A percentile compares a stretch with the other conserved stretches of the same genome.
These are phyloP conservation scores for Pocota personata DNA, from an alignment of 2,888 invertebrate species.

Conservation along the genomic window DNA sequence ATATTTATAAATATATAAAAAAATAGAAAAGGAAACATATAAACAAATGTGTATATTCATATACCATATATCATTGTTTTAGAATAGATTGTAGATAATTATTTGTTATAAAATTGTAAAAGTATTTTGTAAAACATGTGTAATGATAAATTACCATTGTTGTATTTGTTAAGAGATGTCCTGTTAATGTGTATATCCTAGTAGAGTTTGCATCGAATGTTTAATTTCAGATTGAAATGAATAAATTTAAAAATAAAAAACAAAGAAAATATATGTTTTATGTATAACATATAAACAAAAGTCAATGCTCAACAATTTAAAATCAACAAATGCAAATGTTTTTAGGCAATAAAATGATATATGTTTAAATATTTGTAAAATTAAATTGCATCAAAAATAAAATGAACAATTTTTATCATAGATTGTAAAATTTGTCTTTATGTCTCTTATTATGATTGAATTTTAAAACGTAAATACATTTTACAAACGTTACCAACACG, in stretches of 20 bases:
- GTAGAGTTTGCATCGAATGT: conserved; percentile 69
- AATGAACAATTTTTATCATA: conserved; percentile 56
- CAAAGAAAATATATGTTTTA: conserved; percentile 1
- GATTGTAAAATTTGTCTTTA: not conserved
- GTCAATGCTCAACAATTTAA: conserved; percentile 51
- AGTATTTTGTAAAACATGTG: conserved; percentile 57
- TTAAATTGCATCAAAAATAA: conserved; percentile 53
- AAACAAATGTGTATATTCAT: conserved; percentile 20
- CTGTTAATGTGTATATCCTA: conserved; percentile 38
- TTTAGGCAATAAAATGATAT: conserved; percentile 5
- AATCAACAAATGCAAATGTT: conserved; percentile 10
- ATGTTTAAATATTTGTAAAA: conserved; percentile 44
- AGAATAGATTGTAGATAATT: conserved; percentile 48
- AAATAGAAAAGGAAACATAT: not conserved
- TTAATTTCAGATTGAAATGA: conserved; percentile 55
- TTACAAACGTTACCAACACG: too few relatives aligned
- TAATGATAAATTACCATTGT: conserved; percentile 61
- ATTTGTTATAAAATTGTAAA: conserved; percentile 45
- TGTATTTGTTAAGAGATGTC: conserved; percentile 62
- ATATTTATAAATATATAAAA: conserved; percentile 22
- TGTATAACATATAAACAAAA: not conserved
- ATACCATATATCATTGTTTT: conserved; percentile 64
- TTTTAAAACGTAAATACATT: too few relatives aligned
- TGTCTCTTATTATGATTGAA: not conserved
- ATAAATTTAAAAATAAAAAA: not conserved